Evolutionary conservation across 2,113 vertebrate species (phyloP).

Genomic region (Calyptommatus sinebrachiatus): DNA sequence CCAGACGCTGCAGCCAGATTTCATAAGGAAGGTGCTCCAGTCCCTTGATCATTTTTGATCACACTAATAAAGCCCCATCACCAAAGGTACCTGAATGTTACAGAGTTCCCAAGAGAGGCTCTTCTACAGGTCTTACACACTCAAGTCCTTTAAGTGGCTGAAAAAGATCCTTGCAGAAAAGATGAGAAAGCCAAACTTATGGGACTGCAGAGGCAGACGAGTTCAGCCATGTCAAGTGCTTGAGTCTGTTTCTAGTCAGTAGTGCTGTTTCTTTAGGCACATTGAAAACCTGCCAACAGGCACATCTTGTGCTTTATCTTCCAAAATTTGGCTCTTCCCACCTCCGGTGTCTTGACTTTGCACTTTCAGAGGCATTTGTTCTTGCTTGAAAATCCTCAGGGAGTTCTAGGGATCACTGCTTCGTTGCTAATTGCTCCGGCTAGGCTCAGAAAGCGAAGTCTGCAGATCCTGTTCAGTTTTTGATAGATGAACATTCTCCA

Average conservation of each 20-base stretch:
- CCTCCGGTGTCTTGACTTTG: neutral
- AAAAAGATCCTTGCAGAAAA: neutral
- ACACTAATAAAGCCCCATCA: too few relatives aligned
- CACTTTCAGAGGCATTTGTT: neutral
- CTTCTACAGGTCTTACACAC: too few relatives aligned
- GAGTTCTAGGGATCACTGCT: neutral
- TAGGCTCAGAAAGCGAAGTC: neutral
- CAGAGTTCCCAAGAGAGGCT: too few relatives aligned
- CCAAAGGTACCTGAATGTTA: too few relatives aligned
- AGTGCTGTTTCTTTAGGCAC: neutral
- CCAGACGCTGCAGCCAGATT: too few relatives aligned
- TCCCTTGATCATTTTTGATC: too few relatives aligned
- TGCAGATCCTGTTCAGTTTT: conserved; percentile 27
- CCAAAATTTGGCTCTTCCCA: neutral
- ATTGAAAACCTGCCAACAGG: neutral
- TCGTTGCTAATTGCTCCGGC: neutral
- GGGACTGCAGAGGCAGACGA: neutral
- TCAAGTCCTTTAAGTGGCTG: too few relatives aligned
- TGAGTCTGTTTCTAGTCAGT: neutral
- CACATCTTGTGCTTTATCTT: neutral
- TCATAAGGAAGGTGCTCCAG: too few relatives aligned
- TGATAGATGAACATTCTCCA: conserved; percentile 29
- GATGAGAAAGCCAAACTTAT: neutral
- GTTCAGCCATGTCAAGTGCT: neutral
- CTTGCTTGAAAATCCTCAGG: neutral